These are phyloP conservation scores for Lymantria dispar DNA, from an alignment of 2,888 invertebrate genomes.

Conservation along the genomic window DNA sequence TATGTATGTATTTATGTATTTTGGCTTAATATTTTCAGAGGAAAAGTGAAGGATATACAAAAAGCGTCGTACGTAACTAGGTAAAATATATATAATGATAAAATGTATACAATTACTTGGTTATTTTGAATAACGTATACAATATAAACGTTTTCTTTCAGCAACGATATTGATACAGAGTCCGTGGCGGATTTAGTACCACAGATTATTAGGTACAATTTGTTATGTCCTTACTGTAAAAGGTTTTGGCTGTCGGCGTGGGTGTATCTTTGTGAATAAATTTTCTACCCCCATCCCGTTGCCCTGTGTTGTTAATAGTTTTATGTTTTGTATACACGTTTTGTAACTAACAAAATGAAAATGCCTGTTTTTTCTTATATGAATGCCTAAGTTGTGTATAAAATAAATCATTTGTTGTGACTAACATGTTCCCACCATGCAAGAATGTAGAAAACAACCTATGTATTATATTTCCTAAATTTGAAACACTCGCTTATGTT, in stretches of 20 bases:
- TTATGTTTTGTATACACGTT: slow-evolving; percentile 17
- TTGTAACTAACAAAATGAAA: slow-evolving; percentile 32
- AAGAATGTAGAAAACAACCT: slow-evolving; percentile 12
- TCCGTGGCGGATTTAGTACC: slow-evolving; percentile 53
- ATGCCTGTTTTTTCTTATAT: slow-evolving; percentile 3
- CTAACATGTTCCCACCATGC: slow-evolving; percentile 25
- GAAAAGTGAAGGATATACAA: slow-evolving; percentile 44
- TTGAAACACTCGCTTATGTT: not conserved
- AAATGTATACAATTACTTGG: slow-evolving; percentile 15
- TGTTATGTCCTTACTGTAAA: slow-evolving; percentile 34
- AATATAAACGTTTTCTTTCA: slow-evolving; percentile 64
- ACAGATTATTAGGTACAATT: slow-evolving; percentile 69
- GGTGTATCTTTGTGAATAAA: slow-evolving; percentile 56
- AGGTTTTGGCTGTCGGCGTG: slow-evolving; percentile 44
- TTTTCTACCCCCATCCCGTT: slow-evolving; percentile 25
- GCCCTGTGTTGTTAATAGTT: slow-evolving; percentile 20
- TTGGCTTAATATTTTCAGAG: slow-evolving; percentile 61
- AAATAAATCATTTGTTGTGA: slow-evolving; percentile 23
- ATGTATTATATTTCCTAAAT: slow-evolving; percentile 1
- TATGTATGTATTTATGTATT: slow-evolving; percentile 27
- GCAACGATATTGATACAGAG: slow-evolving; percentile 68
- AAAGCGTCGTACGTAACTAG: slow-evolving; percentile 61
- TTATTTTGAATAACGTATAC: slow-evolving; percentile 39
- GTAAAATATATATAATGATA: slow-evolving; percentile 49
- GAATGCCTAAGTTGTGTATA: slow-evolving; percentile 9